Conservation (phyloP, 2,888 invertebrate species). For the Hetaerina titia region DNA sequence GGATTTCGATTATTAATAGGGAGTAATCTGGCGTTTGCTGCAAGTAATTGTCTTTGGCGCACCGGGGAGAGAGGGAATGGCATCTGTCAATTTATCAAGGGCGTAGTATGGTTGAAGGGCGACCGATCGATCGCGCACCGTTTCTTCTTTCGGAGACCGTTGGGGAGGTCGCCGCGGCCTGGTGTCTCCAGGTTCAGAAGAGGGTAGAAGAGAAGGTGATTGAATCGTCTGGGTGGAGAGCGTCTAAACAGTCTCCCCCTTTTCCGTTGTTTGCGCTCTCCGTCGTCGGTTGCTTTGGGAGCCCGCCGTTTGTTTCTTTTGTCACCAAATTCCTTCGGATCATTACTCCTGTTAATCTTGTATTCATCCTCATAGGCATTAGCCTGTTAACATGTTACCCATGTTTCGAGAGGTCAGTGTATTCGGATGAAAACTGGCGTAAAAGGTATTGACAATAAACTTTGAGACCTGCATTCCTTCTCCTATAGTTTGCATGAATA, state of each 20-base stretch:
- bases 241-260: background rate
- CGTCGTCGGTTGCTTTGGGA: background rate
- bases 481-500: too few relatives aligned
- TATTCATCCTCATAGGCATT: background rate
- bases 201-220: conserved; percentile 44
- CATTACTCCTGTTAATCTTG: background rate
- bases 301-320: background rate
- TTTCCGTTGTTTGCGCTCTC: background rate
- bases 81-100: background rate
- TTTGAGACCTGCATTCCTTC: too few relatives aligned
- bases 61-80: background rate
- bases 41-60: background rate
- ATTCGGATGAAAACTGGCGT: too few relatives aligned
- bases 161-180: conserved; percentile 32
- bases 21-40: background rate
- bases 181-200: background rate
- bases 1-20: too few relatives aligned
- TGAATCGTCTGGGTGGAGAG: background rate
- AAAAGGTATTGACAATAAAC: too few relatives aligned
- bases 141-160: conserved; percentile 43
- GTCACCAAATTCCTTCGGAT: background rate
- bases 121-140: conserved; percentile 25
- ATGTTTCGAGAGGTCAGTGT: too few relatives aligned
- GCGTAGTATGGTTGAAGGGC: conserved; percentile 52
- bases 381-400: background rate